phyloP scores from a whole-genome alignment of 2,797 vertebrate genomes.

The Dryobates pubescens region DNA sequence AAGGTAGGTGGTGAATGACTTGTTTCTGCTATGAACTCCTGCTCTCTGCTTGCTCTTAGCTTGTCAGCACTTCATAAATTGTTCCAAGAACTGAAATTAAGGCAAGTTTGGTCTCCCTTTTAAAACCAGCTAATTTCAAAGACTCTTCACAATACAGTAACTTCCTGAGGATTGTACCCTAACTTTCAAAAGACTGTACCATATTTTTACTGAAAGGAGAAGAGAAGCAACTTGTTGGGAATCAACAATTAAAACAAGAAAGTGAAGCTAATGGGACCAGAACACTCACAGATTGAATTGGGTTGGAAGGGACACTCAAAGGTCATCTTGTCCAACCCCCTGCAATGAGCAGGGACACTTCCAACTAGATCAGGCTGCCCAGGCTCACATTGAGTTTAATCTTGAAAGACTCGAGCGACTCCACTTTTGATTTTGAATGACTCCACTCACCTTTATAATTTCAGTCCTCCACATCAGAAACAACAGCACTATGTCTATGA shows the following conservation, averaged over 20 bases:
- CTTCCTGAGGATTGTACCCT: not conserved
- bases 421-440: too few relatives aligned
- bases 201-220: not conserved
- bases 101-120: conserved; percentile 52
- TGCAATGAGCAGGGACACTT: too few relatives aligned
- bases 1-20: conserved; percentile 68
- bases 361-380: too few relatives aligned
- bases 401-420: too few relatives aligned
- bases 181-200: not conserved
- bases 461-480: not conserved
- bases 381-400: too few relatives aligned
- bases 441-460: not conserved
- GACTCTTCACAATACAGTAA: conserved; percentile 9
- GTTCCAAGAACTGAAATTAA: conserved; percentile 70
- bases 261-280: not conserved
- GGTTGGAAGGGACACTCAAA: too few relatives aligned
- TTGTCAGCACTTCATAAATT: conserved; percentile 86
- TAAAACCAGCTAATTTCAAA: conserved; percentile 25
- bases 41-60: conserved; percentile 77
- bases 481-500: not conserved
- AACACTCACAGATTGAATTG: not conserved
- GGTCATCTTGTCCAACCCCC: too few relatives aligned
- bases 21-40: conserved; percentile 77
- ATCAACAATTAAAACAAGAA: not conserved
- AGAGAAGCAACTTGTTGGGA: not conserved